Evolutionary conservation across 2,797 vertebrate genomes (phyloP).

Genomic region (Platalea minor): DNA sequence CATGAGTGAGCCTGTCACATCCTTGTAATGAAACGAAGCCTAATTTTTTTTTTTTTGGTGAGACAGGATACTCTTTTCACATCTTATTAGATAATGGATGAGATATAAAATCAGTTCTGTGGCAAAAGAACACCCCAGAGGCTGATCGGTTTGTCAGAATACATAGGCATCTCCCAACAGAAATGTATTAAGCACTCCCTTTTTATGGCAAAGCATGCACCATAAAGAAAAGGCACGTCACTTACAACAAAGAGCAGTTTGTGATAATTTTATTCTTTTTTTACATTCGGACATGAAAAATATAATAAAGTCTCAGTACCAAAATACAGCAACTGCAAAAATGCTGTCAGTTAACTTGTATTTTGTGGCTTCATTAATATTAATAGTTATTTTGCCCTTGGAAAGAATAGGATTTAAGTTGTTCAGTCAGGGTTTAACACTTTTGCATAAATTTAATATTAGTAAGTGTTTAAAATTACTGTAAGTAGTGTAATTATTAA

Average conservation of each 20-base stretch:
- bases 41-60: not conserved
- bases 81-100: conserved; percentile 72
- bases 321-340: conserved; percentile 27
- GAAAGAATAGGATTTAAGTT: conserved; percentile 12
- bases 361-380: conserved; percentile 36
- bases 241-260: conserved; percentile 31
- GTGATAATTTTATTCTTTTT: conserved; percentile 6
- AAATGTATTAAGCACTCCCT: conserved; percentile 62
- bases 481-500: conserved; percentile 6
- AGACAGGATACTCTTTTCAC: conserved; percentile 56
- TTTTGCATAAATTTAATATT: conserved; percentile 28
- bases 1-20: not conserved
- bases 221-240: conserved; percentile 55
- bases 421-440: conserved; percentile 13
- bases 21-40: not conserved
- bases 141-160: conserved; percentile 75
- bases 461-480: conserved; percentile 10
- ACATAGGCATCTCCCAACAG: conserved; percentile 73
- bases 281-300: conserved; percentile 41
- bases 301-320: conserved; percentile 9
- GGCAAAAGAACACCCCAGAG: conserved; percentile 65
- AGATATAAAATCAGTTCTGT: conserved; percentile 73
- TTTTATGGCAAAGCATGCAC: conserved; percentile 43
- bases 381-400: conserved; percentile 6
- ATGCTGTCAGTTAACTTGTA: not conserved